These are phyloP conservation scores for Pipistrellus nathusii DNA, from an alignment of 2,797 vertebrate species.

Conservation along the genomic window DNA sequence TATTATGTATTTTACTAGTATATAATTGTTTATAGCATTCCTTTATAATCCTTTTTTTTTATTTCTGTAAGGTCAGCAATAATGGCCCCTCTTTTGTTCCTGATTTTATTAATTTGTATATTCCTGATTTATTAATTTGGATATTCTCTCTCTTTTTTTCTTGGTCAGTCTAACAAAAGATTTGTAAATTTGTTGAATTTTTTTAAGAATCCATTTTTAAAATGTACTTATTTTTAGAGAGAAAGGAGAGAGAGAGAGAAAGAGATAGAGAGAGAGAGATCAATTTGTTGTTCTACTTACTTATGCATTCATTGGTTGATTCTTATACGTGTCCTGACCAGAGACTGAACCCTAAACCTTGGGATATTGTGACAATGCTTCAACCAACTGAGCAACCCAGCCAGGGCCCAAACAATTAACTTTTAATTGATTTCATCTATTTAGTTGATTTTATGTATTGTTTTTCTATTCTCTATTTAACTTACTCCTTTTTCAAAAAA, in stretches of 20 bases:
- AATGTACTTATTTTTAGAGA: neutral
- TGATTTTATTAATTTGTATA: neutral
- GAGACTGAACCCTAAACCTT: neutral
- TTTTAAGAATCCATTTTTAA: neutral
- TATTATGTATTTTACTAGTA: neutral
- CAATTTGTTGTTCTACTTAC: neutral
- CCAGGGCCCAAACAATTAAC: neutral
- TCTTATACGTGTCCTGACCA: neutral
- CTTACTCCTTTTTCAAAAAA: neutral
- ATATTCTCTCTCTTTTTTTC: neutral
- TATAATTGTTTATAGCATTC: neutral
- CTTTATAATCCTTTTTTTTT: conserved; percentile 27
- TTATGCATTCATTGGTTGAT: neutral
- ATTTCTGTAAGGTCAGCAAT: neutral
- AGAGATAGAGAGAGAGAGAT: neutral
- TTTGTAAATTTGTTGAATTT: conserved; percentile 1
- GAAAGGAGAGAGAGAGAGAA: neutral
- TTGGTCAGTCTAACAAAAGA: neutral
- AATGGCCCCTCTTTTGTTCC: neutral
- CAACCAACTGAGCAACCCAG: neutral
- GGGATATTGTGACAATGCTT: neutral
- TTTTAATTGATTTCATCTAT: neutral
- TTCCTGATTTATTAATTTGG: neutral
- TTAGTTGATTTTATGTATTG: neutral
- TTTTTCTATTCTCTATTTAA: neutral